phyloP scores from a whole-genome alignment of 2,797 vertebrate species.

The Chrosomus eos region DNA sequence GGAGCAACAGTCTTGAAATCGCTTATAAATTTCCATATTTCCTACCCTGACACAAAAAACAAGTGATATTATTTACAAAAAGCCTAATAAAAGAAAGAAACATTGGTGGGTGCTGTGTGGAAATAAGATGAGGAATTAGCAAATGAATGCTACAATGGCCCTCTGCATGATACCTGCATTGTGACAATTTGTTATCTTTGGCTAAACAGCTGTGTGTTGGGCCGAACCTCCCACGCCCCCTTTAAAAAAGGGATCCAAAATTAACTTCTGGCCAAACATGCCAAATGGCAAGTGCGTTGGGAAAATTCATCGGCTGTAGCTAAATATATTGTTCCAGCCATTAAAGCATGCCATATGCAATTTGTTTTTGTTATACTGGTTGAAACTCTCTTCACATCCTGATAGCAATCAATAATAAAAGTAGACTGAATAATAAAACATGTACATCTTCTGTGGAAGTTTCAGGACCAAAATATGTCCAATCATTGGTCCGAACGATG shows the following conservation, averaged over 20 bases:
- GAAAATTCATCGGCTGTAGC: neutral
- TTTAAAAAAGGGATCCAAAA: neutral
- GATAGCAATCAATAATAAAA: neutral
- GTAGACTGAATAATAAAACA: neutral
- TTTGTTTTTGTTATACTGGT: neutral
- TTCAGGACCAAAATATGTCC: too few relatives aligned
- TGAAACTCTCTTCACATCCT: neutral
- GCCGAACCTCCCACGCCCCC: conserved; percentile 8
- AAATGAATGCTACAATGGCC: conserved; percentile 62
- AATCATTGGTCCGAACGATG: too few relatives aligned
- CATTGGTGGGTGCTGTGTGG: conserved; percentile 42
- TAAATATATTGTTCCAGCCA: neutral
- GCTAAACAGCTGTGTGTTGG: conserved; percentile 61
- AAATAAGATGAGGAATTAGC: conserved; percentile 62
- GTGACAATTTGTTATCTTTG: conserved; percentile 65
- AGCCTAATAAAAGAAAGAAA: conserved; percentile 5
- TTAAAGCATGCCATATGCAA: neutral
- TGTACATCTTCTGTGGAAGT: too few relatives aligned
- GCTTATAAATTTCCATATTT: conserved; percentile 39
- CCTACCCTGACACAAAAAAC: conserved; percentile 12
- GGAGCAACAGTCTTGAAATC: neutral
- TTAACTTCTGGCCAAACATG: neutral
- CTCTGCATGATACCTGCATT: conserved; percentile 57
- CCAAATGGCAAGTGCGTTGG: neutral
- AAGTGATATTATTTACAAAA: conserved; percentile 57